A percentile compares a stretch with the other conserved stretches of the same genome.
phyloP scores from a whole-genome alignment of 2,888 invertebrate genomes.

The Euplagia quadripunctaria region DNA sequence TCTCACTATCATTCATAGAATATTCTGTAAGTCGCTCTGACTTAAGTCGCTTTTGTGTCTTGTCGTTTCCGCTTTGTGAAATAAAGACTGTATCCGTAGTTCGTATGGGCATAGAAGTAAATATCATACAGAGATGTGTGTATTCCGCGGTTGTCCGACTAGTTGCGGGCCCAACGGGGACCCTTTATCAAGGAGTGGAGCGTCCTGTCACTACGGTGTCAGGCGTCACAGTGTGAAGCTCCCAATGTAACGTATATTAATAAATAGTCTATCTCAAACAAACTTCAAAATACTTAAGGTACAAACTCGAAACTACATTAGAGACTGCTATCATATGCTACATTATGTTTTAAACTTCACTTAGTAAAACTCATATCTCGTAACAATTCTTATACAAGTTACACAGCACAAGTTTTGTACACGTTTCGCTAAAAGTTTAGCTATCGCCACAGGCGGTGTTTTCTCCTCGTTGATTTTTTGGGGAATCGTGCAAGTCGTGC shows the following conservation, averaged over 20 bases:
- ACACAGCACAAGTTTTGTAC: neutral
- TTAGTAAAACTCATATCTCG: neutral
- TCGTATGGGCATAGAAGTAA: too few species aligned
- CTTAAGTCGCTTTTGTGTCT: neutral
- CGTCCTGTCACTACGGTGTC: too few species aligned
- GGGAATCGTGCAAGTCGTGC: neutral
- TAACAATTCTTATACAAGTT: neutral
- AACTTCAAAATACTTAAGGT: too few species aligned
- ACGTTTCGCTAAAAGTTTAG: neutral
- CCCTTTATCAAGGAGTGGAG: too few species aligned
- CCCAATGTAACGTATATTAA: too few species aligned
- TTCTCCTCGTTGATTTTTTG: neutral
- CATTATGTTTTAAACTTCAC: neutral
- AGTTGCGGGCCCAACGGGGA: too few species aligned
- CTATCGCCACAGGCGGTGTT: neutral
- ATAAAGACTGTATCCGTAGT: neutral
- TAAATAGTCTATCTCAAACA: too few species aligned
- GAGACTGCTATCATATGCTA: neutral
- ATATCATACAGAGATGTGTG: too few species aligned
- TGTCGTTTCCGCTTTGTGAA: neutral
- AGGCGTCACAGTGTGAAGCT: too few species aligned
- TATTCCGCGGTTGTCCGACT: too few species aligned
- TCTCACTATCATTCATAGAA: neutral
- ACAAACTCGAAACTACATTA: too few species aligned
- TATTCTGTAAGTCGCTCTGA: neutral